phyloP scores from a whole-genome alignment of 1,140 invertebrate species.

The Dinoponera quadriceps region DNA sequence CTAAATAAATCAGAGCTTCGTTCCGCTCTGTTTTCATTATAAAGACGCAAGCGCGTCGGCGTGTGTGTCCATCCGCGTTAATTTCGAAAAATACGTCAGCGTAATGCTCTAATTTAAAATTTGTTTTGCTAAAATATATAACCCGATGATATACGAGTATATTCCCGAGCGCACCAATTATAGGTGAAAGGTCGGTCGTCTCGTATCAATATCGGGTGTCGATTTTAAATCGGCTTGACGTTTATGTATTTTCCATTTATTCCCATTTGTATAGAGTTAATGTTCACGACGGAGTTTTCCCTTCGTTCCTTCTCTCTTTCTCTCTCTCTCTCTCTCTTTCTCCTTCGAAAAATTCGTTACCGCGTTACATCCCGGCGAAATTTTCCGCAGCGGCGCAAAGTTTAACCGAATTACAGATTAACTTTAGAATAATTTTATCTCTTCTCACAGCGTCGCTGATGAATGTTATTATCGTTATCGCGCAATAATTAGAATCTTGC shows the following conservation, averaged over 20 bases:
- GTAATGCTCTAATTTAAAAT: constrained; percentile 57
- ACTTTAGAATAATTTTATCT: constrained; percentile 60
- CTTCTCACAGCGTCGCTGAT: constrained; percentile 17
- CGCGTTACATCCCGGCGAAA: constrained; percentile 44
- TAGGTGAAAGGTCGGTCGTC: constrained; percentile 30
- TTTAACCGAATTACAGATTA: constrained; percentile 58
- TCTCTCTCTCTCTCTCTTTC: background rate
- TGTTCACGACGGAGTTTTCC: constrained; percentile 24
- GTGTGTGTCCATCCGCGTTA: constrained; percentile 42
- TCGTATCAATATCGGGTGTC: constrained; percentile 40
- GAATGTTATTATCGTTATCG: constrained; percentile 61
- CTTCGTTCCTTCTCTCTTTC: no score
- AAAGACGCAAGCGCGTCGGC: constrained; percentile 5
- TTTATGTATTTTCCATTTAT: constrained; percentile 59
- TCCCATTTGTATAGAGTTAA: constrained; percentile 41
- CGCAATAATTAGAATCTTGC: constrained; percentile 61
- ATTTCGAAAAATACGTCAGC: constrained; percentile 38
- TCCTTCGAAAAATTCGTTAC: constrained; percentile 44
- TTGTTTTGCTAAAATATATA: constrained; percentile 42
- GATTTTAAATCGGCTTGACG: constrained; percentile 33
- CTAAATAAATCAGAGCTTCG: constrained; percentile 49
- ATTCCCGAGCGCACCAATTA: constrained; percentile 20
- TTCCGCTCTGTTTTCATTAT: constrained; percentile 45
- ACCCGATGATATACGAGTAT: background rate
- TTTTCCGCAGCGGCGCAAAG: constrained; percentile 38